Conservation (phyloP, 1,140 invertebrate species). For the Paralvinella palmiformis region DNA sequence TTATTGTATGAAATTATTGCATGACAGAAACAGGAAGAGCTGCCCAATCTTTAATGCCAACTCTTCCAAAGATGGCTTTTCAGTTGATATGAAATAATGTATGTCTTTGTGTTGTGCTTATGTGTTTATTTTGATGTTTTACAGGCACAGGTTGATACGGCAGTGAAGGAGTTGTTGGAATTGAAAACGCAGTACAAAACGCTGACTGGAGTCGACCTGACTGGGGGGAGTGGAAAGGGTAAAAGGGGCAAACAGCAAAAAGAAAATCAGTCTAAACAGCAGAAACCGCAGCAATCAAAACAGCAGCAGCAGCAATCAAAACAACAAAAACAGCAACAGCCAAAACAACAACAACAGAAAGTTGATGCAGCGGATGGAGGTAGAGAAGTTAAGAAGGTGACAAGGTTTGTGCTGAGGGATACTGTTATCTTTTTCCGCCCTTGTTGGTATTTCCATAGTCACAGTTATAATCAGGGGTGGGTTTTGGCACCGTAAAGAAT, state of each 20-base stretch:
- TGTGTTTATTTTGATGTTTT: constrained; percentile 11
- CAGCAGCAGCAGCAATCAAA: constrained; percentile 15
- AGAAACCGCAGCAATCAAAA: constrained; percentile 23
- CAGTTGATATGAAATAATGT: too few relatives aligned
- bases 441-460: too few relatives aligned
- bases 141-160: constrained; percentile 60
- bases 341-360: constrained; percentile 21
- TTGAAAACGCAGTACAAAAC: constrained; percentile 77
- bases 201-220: constrained; percentile 56
- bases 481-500: background rate
- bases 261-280: constrained; percentile 30
- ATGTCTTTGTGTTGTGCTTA: too few relatives aligned
- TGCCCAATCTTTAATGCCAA: too few relatives aligned
- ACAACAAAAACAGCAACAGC: constrained; percentile 21
- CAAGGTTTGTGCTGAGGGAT: constrained; percentile 30
- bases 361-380: constrained; percentile 29
- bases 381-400: constrained; percentile 44
- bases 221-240: constrained; percentile 25
- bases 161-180: constrained; percentile 65
- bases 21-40: too few relatives aligned
- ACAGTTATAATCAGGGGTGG: too few relatives aligned
- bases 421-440: too few relatives aligned
- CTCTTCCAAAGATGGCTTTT: too few relatives aligned
- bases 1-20: too few relatives aligned
- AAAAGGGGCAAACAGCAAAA: constrained; percentile 33